These are phyloP conservation scores for Panurus biarmicus DNA, from an alignment of 2,113 vertebrate species.

Conservation along the genomic window DNA sequence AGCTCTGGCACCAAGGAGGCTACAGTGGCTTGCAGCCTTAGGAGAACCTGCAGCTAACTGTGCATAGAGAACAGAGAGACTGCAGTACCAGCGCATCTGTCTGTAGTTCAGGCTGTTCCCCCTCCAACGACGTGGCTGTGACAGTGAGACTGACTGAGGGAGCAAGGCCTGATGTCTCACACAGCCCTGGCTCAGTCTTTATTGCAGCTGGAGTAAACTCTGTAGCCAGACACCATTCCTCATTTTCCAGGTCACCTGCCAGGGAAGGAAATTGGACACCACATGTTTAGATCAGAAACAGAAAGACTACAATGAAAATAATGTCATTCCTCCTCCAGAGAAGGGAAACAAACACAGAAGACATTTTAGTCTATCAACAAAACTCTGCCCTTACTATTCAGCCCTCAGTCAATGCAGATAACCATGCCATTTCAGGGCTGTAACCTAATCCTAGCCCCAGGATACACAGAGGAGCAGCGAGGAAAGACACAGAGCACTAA, in stretches of 20 bases:
- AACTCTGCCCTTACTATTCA: slow-evolving; percentile 14
- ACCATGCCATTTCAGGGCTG: neutral
- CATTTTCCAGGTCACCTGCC: slow-evolving; percentile 79
- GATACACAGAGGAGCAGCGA: neutral
- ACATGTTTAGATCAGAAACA: slow-evolving; percentile 24
- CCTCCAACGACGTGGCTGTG: slow-evolving; percentile 46
- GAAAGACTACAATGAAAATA: neutral
- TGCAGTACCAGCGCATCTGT: slow-evolving; percentile 37
- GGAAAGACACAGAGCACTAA: slow-evolving; percentile 10
- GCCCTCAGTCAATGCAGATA: neutral
- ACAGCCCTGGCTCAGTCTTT: slow-evolving; percentile 81
- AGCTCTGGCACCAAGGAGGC: neutral
- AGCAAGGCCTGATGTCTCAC: slow-evolving; percentile 78
- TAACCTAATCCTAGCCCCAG: neutral
- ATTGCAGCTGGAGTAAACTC: slow-evolving; percentile 72
- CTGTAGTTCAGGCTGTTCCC: slow-evolving; percentile 49
- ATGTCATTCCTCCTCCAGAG: neutral
- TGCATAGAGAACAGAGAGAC: neutral
- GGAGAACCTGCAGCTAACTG: neutral
- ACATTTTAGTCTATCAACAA: slow-evolving; percentile 36
- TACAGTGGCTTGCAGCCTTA: neutral
- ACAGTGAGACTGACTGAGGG: slow-evolving; percentile 81
- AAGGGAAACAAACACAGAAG: slow-evolving; percentile 25
- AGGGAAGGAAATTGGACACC: slow-evolving; percentile 13
- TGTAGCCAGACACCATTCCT: slow-evolving; percentile 85